Evolutionary conservation across 2,797 vertebrate genomes (phyloP), one percentile per base, ranked within the genome.

Genomic region (Karalla daura): DNA sequence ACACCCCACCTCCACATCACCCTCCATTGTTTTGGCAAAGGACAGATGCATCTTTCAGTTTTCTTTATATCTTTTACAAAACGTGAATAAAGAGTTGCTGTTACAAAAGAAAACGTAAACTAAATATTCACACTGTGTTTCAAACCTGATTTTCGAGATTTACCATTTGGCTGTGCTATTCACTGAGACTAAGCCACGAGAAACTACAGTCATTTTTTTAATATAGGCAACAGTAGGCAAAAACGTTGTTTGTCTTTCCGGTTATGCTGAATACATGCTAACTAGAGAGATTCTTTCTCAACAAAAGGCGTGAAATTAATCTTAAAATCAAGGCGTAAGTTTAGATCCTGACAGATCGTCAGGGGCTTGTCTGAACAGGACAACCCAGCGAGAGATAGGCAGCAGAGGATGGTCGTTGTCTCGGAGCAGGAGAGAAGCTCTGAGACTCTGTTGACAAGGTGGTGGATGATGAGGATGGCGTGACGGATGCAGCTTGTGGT

Each of bases 391-490:
- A 83, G 25, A 90, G 71, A 56, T 80, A 86, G 10, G 86, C 55
- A 28, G 91, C 89, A 37, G 93, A 93, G 63, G 89, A 60, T 0
- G 72, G 96, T 92, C 95, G 93, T 93, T 77, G 74, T 94, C 94
- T 88, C 49, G 61, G 85, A 72, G 78, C 70, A 43, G 93, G 58
- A 86, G 91, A 43, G 6, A 90, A 60, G 14, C 72, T 81, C 20
- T 92, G 91, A 80, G 91, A 80, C 70, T 87, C 85, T 25, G 94
- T 88, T 55, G 88, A 76, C 66, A 96, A 82, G n/a, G 94, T 88
- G 53, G 87, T 92, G 46, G 95, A 94, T 15, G 96, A 94, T 39
- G 94, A 77, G 6, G 96, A 95, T n/a, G 95, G 90, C 0, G 94
- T 77, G 69, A 95, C 79, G 43, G 93, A 91, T 2, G 95, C 91